These are phyloP conservation scores for Microcebus griseorufus DNA, from an alignment of 2,113 vertebrate genomes.

Conservation along the genomic window DNA sequence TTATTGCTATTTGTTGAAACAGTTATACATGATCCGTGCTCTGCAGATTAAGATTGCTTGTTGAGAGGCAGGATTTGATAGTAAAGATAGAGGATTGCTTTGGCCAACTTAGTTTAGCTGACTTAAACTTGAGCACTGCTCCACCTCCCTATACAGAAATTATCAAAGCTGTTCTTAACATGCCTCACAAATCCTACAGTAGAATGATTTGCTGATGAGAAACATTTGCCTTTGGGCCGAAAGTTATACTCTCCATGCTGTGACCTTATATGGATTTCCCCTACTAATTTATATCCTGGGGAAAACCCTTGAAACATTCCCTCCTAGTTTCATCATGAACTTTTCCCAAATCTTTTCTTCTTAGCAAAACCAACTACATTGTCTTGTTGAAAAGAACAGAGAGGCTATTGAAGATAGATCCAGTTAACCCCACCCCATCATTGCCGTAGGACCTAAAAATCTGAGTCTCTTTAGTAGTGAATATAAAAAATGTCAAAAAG, in stretches of 20 bases:
- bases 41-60: neutral
- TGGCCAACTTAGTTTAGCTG: slow-evolving; percentile 24
- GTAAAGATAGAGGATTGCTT: neutral
- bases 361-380: neutral
- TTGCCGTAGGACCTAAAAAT: neutral
- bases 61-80: neutral
- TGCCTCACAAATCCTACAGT: slow-evolving; percentile 39
- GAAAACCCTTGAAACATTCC: neutral
- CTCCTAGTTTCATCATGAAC: neutral
- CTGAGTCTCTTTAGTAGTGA: neutral
- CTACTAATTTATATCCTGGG: neutral
- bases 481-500: neutral
- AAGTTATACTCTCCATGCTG: neutral
- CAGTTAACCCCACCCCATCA: neutral
- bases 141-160: neutral
- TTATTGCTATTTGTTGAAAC: neutral
- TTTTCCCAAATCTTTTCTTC: neutral
- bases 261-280: neutral
- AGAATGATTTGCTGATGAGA: slow-evolving; percentile 62
- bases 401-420: neutral
- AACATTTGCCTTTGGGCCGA: slow-evolving; percentile 52
- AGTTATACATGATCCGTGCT: neutral
- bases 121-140: slow-evolving; percentile 18
- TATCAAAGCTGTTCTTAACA: slow-evolving; percentile 49
- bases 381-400: neutral